Evolutionary conservation across 1,140 invertebrate genomes (phyloP).

Genomic region (Macrobrachium rosenbergii): DNA sequence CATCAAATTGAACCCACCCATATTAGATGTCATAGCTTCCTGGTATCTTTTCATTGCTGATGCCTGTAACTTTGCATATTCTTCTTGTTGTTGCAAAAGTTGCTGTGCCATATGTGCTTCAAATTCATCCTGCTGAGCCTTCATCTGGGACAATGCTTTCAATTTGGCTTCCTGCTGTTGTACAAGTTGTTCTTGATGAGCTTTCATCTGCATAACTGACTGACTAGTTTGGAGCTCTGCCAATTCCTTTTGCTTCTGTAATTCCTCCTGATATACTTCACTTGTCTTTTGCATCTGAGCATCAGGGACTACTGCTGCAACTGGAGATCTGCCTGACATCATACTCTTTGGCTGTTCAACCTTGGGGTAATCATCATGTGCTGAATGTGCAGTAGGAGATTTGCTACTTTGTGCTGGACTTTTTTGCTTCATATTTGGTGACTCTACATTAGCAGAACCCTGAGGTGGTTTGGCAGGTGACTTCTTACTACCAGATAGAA

Average conservation of each 20-base stretch:
- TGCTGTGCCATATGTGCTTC: constrained; percentile 35
- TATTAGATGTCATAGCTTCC: constrained; percentile 6
- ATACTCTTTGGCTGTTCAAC: no score
- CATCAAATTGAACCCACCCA: not conserved
- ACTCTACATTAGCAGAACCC: not conserved
- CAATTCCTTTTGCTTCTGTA: constrained; percentile 21
- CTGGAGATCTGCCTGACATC: no score
- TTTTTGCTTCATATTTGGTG: not conserved
- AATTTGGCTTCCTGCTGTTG: not conserved
- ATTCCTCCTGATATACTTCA: not conserved
- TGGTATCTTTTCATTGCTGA: constrained; percentile 28
- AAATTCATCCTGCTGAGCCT: not conserved
- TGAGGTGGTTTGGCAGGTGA: not conserved
- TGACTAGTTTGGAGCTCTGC: constrained; percentile 19
- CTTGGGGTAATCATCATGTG: no score
- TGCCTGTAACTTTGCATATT: constrained; percentile 9
- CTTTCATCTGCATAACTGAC: constrained; percentile 25
- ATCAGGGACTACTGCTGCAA: not conserved
- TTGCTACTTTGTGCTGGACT: no score
- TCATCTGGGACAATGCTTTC: not conserved
- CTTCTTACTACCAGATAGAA: constrained; percentile 28
- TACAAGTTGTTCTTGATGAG: constrained; percentile 22
- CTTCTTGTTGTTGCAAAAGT: constrained; percentile 33
- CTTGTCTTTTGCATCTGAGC: not conserved
- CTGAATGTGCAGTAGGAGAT: no score